A percentile compares a stretch with the other conserved stretches of the same genome.
Evolutionary conservation across 2,888 invertebrate genomes (phyloP).

Genomic region (Phaonia tiefii): DNA sequence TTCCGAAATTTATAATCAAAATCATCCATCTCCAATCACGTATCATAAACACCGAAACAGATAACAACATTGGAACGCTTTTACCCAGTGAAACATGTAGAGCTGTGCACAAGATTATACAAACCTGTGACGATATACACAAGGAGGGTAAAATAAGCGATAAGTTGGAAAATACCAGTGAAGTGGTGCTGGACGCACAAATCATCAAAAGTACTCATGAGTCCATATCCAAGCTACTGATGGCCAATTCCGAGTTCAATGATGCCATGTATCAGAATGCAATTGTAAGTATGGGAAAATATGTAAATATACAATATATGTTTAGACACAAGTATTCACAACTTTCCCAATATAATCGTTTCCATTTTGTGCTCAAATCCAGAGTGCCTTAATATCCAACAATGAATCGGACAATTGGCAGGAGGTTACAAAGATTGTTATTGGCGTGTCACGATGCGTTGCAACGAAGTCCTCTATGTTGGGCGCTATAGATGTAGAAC

Average conservation of each 20-base stretch:
- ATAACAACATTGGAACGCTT: conserved; percentile 60
- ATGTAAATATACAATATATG: too few species aligned
- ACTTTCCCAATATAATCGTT: neutral
- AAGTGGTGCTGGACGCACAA: conserved; percentile 79
- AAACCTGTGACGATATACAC: conserved; percentile 73
- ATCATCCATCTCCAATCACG: neutral
- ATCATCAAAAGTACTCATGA: conserved; percentile 78
- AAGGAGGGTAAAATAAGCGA: conserved; percentile 72
- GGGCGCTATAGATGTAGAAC: conserved; percentile 77
- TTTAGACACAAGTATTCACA: neutral
- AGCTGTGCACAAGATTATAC: conserved; percentile 73
- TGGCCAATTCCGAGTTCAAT: conserved; percentile 74
- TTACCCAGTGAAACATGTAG: conserved; percentile 63
- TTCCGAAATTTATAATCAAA: neutral
- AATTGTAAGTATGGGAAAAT: conserved; percentile 73
- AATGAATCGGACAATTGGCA: conserved; percentile 74
- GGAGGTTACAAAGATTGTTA: conserved; percentile 69
- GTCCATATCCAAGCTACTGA: conserved; percentile 75
- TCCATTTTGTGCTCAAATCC: neutral
- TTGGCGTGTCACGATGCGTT: conserved; percentile 66
- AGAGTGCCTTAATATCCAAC: conserved; percentile 70
- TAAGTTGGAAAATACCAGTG: conserved; percentile 77
- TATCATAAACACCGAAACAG: conserved; percentile 22
- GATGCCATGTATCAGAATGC: conserved; percentile 75
- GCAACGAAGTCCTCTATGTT: conserved; percentile 74